Percentiles rank a stretch among this genome's conserved stretches.
phyloP scores from a whole-genome alignment of 1,140 invertebrate genomes.

The Ridgeia piscesae region DNA sequence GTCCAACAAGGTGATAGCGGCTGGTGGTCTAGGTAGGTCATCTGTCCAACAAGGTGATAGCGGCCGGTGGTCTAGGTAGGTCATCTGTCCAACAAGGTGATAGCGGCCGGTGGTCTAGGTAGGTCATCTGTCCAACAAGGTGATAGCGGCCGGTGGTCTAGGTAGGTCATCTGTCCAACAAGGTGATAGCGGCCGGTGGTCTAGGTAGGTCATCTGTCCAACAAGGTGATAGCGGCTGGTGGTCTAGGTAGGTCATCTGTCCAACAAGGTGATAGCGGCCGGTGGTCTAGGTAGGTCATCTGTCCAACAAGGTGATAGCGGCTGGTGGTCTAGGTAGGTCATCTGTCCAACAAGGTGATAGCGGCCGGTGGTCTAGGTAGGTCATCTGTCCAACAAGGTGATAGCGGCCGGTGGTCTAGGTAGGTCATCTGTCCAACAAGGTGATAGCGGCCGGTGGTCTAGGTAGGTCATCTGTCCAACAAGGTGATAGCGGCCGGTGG shows the following conservation, averaged over 20 bases:
- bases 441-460: conserved; percentile 51
- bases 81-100: conserved; percentile 41
- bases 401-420: conserved; percentile 48
- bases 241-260: conserved; percentile 35
- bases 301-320: conserved; percentile 46
- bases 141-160: conserved; percentile 50
- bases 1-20: conserved; percentile 47
- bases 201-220: conserved; percentile 20
- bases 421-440: conserved; percentile 36
- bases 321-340: conserved; percentile 44
- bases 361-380: conserved; percentile 46
- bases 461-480: conserved; percentile 22
- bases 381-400: conserved; percentile 42
- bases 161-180: conserved; percentile 31
- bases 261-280: conserved; percentile 48
- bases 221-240: conserved; percentile 50
- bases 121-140: conserved; percentile 36
- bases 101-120: conserved; percentile 48
- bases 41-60: conserved; percentile 45
- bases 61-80: conserved; percentile 45
- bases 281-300: conserved; percentile 41
- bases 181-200: conserved; percentile 52
- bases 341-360: conserved; percentile 43
- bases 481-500: conserved; percentile 53
- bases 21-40: conserved; percentile 42